Base-by-base conservation (phyloP, 2,888 invertebrate genomes). In the Drosophila subquinaria region DNA sequence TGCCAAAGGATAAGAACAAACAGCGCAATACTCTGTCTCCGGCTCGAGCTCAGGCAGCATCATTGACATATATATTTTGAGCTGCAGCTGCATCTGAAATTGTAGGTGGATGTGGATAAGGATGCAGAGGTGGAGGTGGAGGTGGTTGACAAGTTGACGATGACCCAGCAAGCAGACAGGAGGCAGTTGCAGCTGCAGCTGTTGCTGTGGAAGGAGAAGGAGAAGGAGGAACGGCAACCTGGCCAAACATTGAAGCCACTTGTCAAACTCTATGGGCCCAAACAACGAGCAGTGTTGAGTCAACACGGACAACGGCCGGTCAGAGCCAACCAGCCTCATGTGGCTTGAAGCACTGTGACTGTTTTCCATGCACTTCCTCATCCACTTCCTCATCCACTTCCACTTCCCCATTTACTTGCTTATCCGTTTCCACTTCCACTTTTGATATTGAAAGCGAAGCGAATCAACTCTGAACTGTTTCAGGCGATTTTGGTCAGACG, bases 1-100 rank as follows among this genome's bases (percentile, higher is more conserved):
- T 85, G 79, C 86, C 84, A 85, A 85, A 88, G 84, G 84, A 85
- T 85, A 85, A 81, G 84, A 85, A 86, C 88, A 85, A 86, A 83
- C 85, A 88, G 69, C 62, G 76, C 73, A 73, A 52, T 38, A 27
- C 33, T 55, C 42, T 62, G 57, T 47, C 40, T 74, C 42, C 33
- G 38, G 45, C 47, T 66, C 50, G 11, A 45, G 38, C 69, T 53
- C 55, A 61, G 64, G 69, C 77, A 72, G 60, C 83, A 66, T 83
- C 85, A 86, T 86, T 88, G 88, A 88, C 86, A 88, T 80, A 85
- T 79, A 85, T 85, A 83, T 80, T 64, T 55, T 42, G 11, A 52
- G 9, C 48, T 56, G 66, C n/a, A 35, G 75, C 43, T 53, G 48
- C 20, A 17, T 9, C 35, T 36, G 51, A 20, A 20, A 20, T 2